These are phyloP conservation scores for Pollenia amentaria DNA, from an alignment of 2,888 invertebrate species.

Conservation along the genomic window DNA sequence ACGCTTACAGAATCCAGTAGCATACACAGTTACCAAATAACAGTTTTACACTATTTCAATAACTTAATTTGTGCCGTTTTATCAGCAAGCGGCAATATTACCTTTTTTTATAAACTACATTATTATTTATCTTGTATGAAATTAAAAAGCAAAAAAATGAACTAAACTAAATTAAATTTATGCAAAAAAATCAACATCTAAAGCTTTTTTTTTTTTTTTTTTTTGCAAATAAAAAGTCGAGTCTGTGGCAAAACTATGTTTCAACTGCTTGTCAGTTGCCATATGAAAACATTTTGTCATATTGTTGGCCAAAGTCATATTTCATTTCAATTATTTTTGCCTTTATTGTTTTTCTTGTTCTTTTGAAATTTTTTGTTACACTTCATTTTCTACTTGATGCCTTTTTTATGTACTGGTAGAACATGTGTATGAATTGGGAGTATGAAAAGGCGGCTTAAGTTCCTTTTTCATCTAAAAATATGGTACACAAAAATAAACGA, in stretches of 20 bases:
- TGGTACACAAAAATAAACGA: constrained; percentile 55
- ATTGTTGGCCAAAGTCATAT: constrained; percentile 65
- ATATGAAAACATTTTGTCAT: constrained; percentile 70
- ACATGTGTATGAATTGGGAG: background rate
- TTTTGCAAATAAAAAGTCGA: constrained; percentile 17
- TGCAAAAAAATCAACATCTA: constrained; percentile 19
- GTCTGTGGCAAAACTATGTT: constrained; percentile 23
- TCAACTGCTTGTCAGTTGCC: constrained; percentile 63
- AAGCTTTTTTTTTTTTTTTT: background rate
- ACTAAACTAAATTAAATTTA: constrained; percentile 40
- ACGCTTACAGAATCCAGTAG: no score
- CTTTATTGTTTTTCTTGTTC: background rate
- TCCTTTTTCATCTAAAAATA: constrained; percentile 4
- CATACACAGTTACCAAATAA: background rate
- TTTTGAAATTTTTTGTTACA: constrained; percentile 30
- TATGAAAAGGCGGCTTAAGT: constrained; percentile 23
- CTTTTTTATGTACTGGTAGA: background rate
- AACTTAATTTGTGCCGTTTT: background rate
- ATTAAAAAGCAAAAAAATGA: constrained; percentile 16
- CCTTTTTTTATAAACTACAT: background rate
- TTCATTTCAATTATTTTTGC: constrained; percentile 47
- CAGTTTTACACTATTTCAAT: background rate
- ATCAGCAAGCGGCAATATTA: background rate
- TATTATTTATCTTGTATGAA: constrained; percentile 38
- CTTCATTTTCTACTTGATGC: constrained; percentile 6